Conservation (phyloP, 1,140 invertebrate genomes). For the Plectus sambesii region DNA sequence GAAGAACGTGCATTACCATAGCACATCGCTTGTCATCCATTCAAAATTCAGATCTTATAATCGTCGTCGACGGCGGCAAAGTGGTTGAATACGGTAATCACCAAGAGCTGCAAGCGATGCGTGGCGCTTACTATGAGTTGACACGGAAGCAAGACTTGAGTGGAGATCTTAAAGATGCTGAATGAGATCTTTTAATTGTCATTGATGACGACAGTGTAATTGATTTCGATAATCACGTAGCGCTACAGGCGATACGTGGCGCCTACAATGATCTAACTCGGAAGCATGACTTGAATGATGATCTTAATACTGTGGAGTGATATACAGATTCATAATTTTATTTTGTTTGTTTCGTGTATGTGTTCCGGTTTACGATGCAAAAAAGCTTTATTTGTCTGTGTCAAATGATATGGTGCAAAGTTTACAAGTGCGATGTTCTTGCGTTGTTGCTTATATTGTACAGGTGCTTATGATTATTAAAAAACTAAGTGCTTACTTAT, state of each 20-base stretch:
- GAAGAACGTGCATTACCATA: conserved; percentile 50
- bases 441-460: too few relatives aligned
- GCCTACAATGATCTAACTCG: conserved; percentile 34
- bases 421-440: too few relatives aligned
- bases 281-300: conserved; percentile 40
- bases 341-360: too few relatives aligned
- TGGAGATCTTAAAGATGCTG: too few relatives aligned
- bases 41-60: conserved; percentile 39
- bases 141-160: conserved; percentile 39
- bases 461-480: too few relatives aligned
- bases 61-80: conserved; percentile 47
- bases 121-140: conserved; percentile 39
- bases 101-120: conserved; percentile 35
- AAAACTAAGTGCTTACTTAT: too few relatives aligned
- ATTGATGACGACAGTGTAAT: conserved; percentile 46
- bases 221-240: conserved; percentile 45
- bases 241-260: conserved; percentile 40
- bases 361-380: too few relatives aligned
- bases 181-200: conserved; percentile 44
- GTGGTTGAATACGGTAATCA: conserved; percentile 46
- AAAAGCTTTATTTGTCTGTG: too few relatives aligned
- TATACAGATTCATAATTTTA: too few relatives aligned
- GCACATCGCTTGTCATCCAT: conserved; percentile 49
- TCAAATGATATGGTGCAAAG: too few relatives aligned
- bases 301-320: too few relatives aligned